phyloP scores from a whole-genome alignment of 2,888 invertebrate species.

The Polyploca ridens region DNA sequence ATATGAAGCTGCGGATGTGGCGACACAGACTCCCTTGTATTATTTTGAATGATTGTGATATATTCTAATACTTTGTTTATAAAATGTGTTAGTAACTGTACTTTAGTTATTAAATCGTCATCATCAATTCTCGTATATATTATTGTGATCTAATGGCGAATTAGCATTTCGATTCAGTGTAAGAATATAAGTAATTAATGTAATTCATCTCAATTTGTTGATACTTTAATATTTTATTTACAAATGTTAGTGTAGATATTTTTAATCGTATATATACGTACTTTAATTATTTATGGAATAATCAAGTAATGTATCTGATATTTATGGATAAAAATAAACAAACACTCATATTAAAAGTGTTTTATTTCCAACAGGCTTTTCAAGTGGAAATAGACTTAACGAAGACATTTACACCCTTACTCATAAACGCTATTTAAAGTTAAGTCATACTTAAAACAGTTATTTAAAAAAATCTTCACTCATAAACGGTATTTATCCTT shows the following conservation, averaged over 20 bases:
- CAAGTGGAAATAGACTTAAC: no score
- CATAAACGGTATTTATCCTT: no score
- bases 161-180: not conserved
- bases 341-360: not conserved
- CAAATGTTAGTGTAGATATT: not conserved
- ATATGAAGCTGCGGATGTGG: no score
- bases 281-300: not conserved
- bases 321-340: not conserved
- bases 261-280: no score
- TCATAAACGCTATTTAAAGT: no score
- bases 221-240: constrained; percentile 1
- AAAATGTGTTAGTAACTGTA: not conserved
- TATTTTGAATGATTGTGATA: not conserved
- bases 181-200: not conserved
- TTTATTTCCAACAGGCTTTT: not conserved
- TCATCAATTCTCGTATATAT: no score
- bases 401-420: no score
- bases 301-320: not conserved
- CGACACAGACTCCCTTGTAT: no score
- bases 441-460: no score
- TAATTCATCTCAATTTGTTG: not conserved
- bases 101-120: no score
- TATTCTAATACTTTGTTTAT: not conserved
- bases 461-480: no score
- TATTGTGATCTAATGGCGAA: not conserved